Base-by-base conservation (phyloP, 2,113 vertebrate genomes). In the Chionis minor region DNA sequence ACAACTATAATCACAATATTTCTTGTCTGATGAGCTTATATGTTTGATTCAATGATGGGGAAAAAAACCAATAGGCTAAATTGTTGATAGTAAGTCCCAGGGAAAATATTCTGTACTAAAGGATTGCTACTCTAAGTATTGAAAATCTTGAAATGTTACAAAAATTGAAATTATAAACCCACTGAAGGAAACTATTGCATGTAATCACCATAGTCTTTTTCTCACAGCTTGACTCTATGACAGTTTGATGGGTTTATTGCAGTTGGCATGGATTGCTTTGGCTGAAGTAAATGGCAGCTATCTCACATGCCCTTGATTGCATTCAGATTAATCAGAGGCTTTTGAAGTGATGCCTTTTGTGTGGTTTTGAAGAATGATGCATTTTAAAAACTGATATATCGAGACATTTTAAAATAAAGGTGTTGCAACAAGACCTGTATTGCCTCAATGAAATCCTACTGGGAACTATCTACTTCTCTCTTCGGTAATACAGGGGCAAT, bases 151-250 rank as follows among this genome's bases (percentile, higher is more conserved):
- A 98, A 98, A 98, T 97, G 96, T 97, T 97, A 97, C 95, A 96
- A 95, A 97, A 98, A 97, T 97, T 97, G 97, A 97, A 98, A 98
- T 98, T 98, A 98, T 97, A 95, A 98, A 98, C 78, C 88, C 96
- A 96, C 95, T 92, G 96, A 98, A 98, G 97, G 96, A 97, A 98
- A 97, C 94, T 90, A 96, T 97, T 97, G 97, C 94, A 94, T 97
- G 93, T 97, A 98, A 98, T 98, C 95, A 61, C 80, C 18, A 1
- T 91, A 20, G 84, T 93, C 95, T 97, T 94, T 97, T 95, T 74
- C 96, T 98, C 98, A 97, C 98, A 98, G 98, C 98, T 98, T 97
- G 98, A 98, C 84, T 97, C 54, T 70, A 81, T 97, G 97, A 97
- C 97, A 98, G 97, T 93, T 97, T 98, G 98, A 97, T 98, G 88